Conservation (phyloP, 2,113 vertebrate species). For the Eolophus roseicapilla region DNA sequence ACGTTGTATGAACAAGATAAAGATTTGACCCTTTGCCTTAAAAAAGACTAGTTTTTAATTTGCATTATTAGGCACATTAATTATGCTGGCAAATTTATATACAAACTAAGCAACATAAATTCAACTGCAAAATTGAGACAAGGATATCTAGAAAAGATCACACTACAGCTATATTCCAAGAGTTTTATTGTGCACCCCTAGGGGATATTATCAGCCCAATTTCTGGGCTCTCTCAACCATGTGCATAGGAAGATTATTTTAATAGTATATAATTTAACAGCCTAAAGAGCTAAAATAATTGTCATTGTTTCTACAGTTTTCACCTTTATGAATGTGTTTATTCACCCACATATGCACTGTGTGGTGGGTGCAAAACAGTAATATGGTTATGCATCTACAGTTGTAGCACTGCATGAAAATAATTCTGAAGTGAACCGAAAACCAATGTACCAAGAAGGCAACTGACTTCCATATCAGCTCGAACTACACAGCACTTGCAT, state of each 20-base stretch:
- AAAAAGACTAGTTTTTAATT: neutral
- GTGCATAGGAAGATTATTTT: neutral
- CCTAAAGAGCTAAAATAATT: neutral
- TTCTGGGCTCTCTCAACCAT: neutral
- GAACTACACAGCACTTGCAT: neutral
- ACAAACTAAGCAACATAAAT: neutral
- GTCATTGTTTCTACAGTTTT: neutral
- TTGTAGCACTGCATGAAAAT: neutral
- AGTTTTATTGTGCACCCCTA: fast-evolving
- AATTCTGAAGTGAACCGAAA: neutral
- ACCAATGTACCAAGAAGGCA: neutral
- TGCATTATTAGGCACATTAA: neutral
- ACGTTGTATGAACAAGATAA: too few relatives aligned
- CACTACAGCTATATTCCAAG: neutral
- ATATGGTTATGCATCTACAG: neutral
- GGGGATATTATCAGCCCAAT: neutral
- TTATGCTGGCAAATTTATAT: neutral
- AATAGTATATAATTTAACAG: neutral
- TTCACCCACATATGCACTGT: neutral
- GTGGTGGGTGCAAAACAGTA: neutral
- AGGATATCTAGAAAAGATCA: neutral
- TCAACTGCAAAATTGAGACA: neutral
- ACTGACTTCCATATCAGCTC: neutral
- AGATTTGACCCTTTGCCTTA: neutral
- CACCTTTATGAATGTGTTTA: neutral